Evolutionary conservation across 1,140 invertebrate species (phyloP).

Genomic region (Microplitis demolitor): DNA sequence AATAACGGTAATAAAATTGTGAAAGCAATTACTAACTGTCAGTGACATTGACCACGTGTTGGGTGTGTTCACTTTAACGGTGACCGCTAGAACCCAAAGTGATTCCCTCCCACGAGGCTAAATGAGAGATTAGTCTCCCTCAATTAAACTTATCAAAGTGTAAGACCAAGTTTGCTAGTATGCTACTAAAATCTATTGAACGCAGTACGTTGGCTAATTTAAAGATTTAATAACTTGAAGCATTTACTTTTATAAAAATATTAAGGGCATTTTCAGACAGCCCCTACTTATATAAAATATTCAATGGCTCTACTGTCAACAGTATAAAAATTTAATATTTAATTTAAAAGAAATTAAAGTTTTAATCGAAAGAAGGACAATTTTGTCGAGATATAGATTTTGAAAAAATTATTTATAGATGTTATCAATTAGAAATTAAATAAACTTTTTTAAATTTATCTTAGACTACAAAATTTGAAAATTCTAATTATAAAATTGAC

Average conservation of each 20-base stretch:
- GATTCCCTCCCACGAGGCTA: not conserved
- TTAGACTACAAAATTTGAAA: too few relatives aligned
- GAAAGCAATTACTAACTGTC: not conserved
- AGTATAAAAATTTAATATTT: too few relatives aligned
- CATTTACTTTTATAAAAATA: not conserved
- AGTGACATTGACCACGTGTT: not conserved
- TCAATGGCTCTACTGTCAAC: too few relatives aligned
- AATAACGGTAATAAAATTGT: not conserved
- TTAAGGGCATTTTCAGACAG: too few relatives aligned
- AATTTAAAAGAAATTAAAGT: too few relatives aligned
- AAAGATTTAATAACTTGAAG: not conserved
- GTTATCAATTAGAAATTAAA: too few relatives aligned
- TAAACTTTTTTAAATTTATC: too few relatives aligned
- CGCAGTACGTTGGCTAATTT: not conserved
- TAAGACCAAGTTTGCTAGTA: not conserved
- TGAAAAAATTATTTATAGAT: too few relatives aligned
- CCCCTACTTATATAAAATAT: too few relatives aligned
- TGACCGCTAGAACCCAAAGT: not conserved
- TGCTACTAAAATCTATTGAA: not conserved
- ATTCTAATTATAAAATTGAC: too few relatives aligned
- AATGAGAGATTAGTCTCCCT: conserved; percentile 21
- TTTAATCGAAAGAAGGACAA: too few relatives aligned
- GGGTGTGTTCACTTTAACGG: not conserved
- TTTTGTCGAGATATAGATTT: too few relatives aligned
- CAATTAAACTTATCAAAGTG: conserved; percentile 12